Percentiles rank a stretch among this genome's conserved stretches.
Conservation (phyloP, 2,888 invertebrate genomes). For the Diarsia dahlii region DNA sequence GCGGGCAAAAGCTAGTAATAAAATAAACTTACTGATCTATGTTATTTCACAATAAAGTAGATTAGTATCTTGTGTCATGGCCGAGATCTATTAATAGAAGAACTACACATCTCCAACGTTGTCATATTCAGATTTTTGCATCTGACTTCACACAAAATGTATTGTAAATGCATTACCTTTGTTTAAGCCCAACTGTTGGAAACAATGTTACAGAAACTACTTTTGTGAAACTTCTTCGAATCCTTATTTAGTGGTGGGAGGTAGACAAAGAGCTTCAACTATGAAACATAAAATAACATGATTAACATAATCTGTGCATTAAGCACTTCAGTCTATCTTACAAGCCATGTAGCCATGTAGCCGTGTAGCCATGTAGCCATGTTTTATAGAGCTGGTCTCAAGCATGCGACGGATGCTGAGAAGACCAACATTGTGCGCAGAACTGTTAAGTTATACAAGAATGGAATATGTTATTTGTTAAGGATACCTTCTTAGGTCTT, state of each 20-base stretch:
- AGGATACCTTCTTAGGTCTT: neutral
- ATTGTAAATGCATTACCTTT: no score
- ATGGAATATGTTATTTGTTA: neutral
- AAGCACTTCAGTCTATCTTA: conserved; percentile 48
- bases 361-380: conserved; percentile 2
- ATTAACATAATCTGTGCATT: conserved; percentile 61
- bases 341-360: conserved; percentile 2
- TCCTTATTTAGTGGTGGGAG: neutral
- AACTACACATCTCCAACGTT: neutral
- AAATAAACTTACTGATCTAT: neutral
- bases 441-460: neutral
- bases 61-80: neutral
- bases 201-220: neutral
- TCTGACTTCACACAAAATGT: neutral
- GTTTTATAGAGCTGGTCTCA: conserved; percentile 24
- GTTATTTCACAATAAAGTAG: no score
- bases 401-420: conserved; percentile 9
- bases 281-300: conserved; percentile 57
- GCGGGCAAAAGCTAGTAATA: neutral
- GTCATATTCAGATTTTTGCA: no score
- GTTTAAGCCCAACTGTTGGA: neutral
- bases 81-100: neutral
- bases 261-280: conserved; percentile 51
- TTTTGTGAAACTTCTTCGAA: conserved; percentile 5
- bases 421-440: neutral